A percentile compares a stretch with the other conserved stretches of the same genome.
These are phyloP conservation scores for Bufo gargarizans DNA, from an alignment of 2,113 vertebrate species.

Conservation along the genomic window DNA sequence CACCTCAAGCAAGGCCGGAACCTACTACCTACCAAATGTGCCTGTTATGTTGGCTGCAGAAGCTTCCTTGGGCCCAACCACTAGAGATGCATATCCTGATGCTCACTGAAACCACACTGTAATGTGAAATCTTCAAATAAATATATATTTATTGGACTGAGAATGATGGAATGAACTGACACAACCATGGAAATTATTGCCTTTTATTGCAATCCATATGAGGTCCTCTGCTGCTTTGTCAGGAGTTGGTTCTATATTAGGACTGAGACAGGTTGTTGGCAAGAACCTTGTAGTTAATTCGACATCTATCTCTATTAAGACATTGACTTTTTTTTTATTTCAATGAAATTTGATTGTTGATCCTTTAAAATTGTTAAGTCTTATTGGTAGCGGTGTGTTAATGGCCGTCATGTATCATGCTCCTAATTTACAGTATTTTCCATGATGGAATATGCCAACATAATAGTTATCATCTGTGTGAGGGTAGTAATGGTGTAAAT, in stretches of 20 bases:
- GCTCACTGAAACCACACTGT: too few relatives aligned
- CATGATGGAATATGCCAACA: background rate
- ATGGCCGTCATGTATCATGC: background rate
- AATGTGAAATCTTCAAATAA: too few relatives aligned
- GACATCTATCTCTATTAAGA: background rate
- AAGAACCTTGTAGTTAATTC: background rate
- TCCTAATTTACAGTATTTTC: background rate
- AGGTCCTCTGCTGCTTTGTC: background rate
- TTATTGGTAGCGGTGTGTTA: background rate
- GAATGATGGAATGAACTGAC: background rate
- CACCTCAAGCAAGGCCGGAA: background rate
- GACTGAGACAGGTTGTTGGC: background rate
- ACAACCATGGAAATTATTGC: background rate
- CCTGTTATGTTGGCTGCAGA: background rate
- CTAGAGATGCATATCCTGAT: background rate
- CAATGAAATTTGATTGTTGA: background rate
- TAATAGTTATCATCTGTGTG: background rate
- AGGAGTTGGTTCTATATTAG: background rate
- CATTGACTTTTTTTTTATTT: background rate
- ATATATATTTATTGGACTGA: too few relatives aligned
- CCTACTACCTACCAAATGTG: background rate
- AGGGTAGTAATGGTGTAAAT: too few relatives aligned
- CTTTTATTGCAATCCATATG: background rate
- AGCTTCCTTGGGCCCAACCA: background rate
- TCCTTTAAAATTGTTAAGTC: background rate